phyloP scores from a whole-genome alignment of 2,888 invertebrate species.

The Auanema freiburgensis region DNA sequence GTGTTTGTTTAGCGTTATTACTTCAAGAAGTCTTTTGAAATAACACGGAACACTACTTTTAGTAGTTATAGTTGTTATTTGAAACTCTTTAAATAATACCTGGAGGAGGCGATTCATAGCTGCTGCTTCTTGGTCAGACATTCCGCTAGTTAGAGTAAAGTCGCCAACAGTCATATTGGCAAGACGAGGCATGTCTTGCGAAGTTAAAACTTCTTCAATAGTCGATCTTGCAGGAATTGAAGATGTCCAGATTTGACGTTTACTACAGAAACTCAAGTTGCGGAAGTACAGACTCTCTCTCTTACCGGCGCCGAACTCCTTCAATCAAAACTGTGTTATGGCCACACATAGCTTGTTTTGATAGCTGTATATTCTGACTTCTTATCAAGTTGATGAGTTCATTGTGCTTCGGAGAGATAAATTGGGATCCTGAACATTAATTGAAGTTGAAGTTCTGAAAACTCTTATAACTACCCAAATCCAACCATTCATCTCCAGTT shows the following conservation, averaged over 20 bases:
- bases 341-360: conserved; percentile 33
- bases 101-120: conserved; percentile 38
- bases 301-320: conserved; percentile 24
- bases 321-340: conserved; percentile 28
- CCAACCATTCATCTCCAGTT: conserved; percentile 39
- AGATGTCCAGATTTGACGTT: conserved; percentile 12
- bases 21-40: too few relatives aligned
- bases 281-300: conserved; percentile 12
- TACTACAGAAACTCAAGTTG: neutral
- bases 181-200: conserved; percentile 11
- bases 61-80: too few relatives aligned
- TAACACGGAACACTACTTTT: too few relatives aligned
- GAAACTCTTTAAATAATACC: conserved; percentile 13
- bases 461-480: conserved; percentile 23
- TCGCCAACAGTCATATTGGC: conserved; percentile 21
- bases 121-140: conserved; percentile 23
- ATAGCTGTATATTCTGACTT: conserved; percentile 22
- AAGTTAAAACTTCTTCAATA: conserved; percentile 15
- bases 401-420: conserved; percentile 36
- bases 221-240: conserved; percentile 17
- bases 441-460: neutral
- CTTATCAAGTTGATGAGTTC: conserved; percentile 31
- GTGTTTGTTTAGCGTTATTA: too few relatives aligned
- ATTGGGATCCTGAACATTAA: conserved; percentile 39
- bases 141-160: conserved; percentile 12